Conservation (phyloP, 2,113 vertebrate genomes). For the Pithys albifrons region DNA sequence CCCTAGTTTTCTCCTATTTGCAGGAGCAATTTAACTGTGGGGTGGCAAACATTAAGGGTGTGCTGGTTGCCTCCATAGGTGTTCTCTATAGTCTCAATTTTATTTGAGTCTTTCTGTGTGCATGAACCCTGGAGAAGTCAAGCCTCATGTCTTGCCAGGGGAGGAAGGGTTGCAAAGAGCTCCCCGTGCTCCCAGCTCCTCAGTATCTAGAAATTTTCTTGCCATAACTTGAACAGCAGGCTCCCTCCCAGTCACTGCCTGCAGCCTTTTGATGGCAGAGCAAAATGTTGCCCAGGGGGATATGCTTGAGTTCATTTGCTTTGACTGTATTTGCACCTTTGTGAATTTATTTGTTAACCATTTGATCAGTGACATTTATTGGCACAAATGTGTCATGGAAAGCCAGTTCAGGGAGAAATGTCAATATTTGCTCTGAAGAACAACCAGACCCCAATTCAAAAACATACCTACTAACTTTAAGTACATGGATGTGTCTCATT, state of each 20-base stretch:
- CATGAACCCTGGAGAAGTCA: neutral
- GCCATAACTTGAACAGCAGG: neutral
- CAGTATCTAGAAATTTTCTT: neutral
- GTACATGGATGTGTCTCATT: slow-evolving; percentile 5
- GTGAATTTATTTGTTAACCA: slow-evolving; percentile 13
- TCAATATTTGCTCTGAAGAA: slow-evolving; percentile 51
- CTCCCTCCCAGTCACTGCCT: neutral
- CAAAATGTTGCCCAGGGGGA: neutral
- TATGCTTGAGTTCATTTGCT: neutral
- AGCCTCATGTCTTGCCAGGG: neutral
- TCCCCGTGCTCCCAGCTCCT: neutral
- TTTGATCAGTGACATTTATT: slow-evolving; percentile 36
- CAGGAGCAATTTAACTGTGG: neutral
- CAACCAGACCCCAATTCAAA: neutral
- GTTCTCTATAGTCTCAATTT: neutral
- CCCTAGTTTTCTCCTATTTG: neutral
- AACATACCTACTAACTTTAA: neutral
- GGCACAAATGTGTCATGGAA: neutral
- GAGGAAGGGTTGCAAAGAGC: neutral
- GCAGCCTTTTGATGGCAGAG: neutral
- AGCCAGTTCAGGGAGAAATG: neutral
- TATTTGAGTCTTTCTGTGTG: neutral
- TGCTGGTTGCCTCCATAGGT: neutral
- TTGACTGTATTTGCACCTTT: neutral
- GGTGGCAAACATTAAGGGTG: neutral